Conservation (phyloP, 1,140 invertebrate genomes). For the Hermatobates lingyangjiaoensis region DNA sequence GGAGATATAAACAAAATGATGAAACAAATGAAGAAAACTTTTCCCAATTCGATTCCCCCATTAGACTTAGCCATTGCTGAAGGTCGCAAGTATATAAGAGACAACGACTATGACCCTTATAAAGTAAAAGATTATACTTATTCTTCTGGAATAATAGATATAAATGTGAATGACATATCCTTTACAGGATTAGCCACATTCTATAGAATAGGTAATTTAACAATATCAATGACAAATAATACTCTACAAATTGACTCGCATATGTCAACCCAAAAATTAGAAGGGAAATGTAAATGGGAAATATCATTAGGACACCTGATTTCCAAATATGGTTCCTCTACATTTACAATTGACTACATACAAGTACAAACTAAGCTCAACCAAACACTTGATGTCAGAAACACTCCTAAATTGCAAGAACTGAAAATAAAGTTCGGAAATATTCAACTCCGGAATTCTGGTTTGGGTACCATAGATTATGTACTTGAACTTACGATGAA, state of each 20-base stretch:
- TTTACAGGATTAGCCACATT: constrained; percentile 57
- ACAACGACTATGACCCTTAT: constrained; percentile 51
- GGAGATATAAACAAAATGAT: constrained; percentile 21
- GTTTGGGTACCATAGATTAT: constrained; percentile 63
- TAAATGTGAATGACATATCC: constrained; percentile 45
- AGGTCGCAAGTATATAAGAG: constrained; percentile 43
- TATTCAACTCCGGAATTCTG: constrained; percentile 47
- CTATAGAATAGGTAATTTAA: constrained; percentile 59
- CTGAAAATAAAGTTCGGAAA: constrained; percentile 62
- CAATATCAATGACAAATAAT: constrained; percentile 47
- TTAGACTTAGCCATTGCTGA: constrained; percentile 61
- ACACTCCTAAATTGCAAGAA: constrained; percentile 44
- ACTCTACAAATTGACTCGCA: constrained; percentile 41
- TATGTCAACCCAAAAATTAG: constrained; percentile 54
- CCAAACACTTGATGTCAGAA: constrained; percentile 54
- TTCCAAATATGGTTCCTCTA: constrained; percentile 44
- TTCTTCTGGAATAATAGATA: constrained; percentile 41
- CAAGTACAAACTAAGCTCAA: constrained; percentile 38
- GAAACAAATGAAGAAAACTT: constrained; percentile 39
- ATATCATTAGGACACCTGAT: constrained; percentile 43
- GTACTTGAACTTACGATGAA: constrained; percentile 55
- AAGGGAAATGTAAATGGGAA: constrained; percentile 59
- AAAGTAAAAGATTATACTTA: constrained; percentile 40
- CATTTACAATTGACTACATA: constrained; percentile 52
- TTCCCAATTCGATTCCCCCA: constrained; percentile 69